Evolutionary conservation across 2,888 invertebrate genomes (phyloP).

Genomic region (Tetropium fuscum): DNA sequence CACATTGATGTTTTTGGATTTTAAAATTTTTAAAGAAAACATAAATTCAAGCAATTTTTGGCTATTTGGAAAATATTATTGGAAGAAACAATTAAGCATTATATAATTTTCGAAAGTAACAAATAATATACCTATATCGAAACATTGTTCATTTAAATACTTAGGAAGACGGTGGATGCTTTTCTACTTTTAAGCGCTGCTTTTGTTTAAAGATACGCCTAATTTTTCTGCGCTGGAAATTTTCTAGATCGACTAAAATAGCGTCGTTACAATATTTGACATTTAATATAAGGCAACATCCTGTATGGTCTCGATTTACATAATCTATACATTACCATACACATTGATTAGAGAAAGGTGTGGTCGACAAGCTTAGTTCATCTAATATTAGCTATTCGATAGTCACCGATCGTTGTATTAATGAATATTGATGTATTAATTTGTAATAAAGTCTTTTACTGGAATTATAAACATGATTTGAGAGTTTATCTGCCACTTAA

Average conservation of each 20-base stretch:
- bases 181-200: neutral
- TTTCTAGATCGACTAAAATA: conserved; percentile 18
- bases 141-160: neutral
- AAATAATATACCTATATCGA: neutral
- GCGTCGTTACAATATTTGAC: conserved; percentile 45
- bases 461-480: no score
- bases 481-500: no score
- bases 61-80: no score
- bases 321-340: conserved; percentile 28
- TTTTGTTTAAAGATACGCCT: neutral
- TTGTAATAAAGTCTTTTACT: no score
- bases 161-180: no score
- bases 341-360: conserved; percentile 15
- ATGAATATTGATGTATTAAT: no score
- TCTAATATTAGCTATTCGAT: no score
- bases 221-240: conserved; percentile 5
- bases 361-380: conserved; percentile 4
- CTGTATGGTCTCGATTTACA: conserved; percentile 52
- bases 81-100: no score
- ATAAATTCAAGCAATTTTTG: no score
- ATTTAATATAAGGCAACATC: conserved; percentile 61
- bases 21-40: no score
- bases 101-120: neutral
- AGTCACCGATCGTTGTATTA: no score
- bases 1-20: no score